phyloP scores from a whole-genome alignment of 2,797 vertebrate genomes.

The Cryptoprocta ferox region DNA sequence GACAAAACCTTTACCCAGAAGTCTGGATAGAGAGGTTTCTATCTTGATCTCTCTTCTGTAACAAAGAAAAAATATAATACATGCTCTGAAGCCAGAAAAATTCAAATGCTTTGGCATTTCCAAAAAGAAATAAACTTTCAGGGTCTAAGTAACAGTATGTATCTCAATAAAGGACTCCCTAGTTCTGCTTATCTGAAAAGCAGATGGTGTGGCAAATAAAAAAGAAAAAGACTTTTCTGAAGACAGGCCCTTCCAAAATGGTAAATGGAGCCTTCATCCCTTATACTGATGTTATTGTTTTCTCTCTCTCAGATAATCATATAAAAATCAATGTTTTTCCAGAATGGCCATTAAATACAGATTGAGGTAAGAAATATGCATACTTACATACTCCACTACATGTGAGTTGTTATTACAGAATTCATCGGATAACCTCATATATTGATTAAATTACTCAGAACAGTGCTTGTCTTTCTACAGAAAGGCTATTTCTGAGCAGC shows the following conservation, averaged over 20 bases:
- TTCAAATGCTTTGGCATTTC: slow-evolving; percentile 29
- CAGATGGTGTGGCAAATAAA: slow-evolving; percentile 59
- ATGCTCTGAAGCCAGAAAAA: slow-evolving; percentile 20
- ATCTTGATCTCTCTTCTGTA: slow-evolving; percentile 37
- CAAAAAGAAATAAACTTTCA: slow-evolving; percentile 61
- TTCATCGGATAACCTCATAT: background rate
- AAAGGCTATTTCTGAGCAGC: background rate
- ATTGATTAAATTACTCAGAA: background rate
- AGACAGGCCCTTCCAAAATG: slow-evolving; percentile 39
- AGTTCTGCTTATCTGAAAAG: slow-evolving; percentile 59
- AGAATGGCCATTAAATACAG: slow-evolving; percentile 64
- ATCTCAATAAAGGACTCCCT: slow-evolving; percentile 62
- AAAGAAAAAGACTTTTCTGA: slow-evolving; percentile 50
- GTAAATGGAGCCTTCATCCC: slow-evolving; percentile 35
- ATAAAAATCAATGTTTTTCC: slow-evolving; percentile 54
- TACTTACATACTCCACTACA: background rate
- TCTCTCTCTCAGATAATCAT: background rate
- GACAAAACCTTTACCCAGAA: slow-evolving; percentile 22
- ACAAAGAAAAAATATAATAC: slow-evolving; percentile 8
- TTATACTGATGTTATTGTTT: slow-evolving; percentile 41
- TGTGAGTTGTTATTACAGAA: background rate
- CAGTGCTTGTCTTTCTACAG: background rate
- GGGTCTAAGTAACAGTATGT: slow-evolving; percentile 55
- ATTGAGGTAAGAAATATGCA: slow-evolving; percentile 12
- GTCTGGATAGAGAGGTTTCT: background rate